phyloP scores from a whole-genome alignment of 2,888 invertebrate species.

The Drosophila quinaria region DNA sequence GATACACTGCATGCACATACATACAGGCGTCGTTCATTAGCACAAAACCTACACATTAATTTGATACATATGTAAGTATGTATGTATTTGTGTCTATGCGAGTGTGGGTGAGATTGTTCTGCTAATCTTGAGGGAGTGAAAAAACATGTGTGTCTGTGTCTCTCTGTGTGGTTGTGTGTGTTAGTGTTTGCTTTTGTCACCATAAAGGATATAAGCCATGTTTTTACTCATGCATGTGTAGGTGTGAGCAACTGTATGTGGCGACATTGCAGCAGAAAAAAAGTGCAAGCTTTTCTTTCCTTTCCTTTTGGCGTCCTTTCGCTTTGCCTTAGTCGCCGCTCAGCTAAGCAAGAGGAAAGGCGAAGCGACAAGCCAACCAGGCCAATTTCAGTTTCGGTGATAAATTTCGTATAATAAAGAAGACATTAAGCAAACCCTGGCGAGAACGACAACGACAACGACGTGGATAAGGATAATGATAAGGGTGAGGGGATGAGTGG shows the following conservation, averaged over 20 bases:
- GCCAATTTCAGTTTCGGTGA: conserved; percentile 80
- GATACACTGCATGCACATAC: conserved; percentile 15
- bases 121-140: conserved; percentile 65
- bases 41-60: conserved; percentile 78
- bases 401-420: conserved; percentile 82
- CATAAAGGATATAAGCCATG: conserved; percentile 66
- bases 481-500: background rate
- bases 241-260: conserved; percentile 51
- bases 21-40: conserved; percentile 69
- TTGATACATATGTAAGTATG: conserved; percentile 25
- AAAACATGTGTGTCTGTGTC: conserved; percentile 34
- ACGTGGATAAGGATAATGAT: conserved; percentile 16
- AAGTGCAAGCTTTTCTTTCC: conserved; percentile 59
- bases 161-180: conserved; percentile 32
- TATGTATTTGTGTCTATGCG: conserved; percentile 16
- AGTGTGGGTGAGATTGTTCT: conserved; percentile 36
- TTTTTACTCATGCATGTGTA: conserved; percentile 44
- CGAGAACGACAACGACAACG: conserved; percentile 47
- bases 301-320: conserved; percentile 6
- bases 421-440: conserved; percentile 82
- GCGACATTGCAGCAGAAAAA: conserved; percentile 59
- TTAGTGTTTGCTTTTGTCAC: conserved; percentile 60
- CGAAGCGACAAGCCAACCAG: conserved; percentile 58
- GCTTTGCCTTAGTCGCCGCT: conserved; percentile 17
- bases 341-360: conserved; percentile 43